phyloP scores from a whole-genome alignment of 2,113 vertebrate genomes.

The Parus major region DNA sequence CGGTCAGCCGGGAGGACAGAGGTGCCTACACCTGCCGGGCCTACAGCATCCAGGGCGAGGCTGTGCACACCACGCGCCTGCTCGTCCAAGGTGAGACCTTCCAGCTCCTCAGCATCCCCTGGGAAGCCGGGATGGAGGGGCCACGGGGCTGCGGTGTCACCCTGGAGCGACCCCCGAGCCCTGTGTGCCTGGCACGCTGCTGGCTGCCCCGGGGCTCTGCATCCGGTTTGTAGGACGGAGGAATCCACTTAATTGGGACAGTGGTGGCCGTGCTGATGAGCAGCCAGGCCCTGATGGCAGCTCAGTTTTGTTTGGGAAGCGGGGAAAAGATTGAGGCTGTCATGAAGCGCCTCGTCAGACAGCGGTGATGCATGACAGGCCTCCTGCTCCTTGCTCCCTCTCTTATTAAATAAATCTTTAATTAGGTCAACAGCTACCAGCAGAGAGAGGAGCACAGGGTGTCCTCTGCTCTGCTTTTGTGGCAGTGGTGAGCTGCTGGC shows the following conservation, averaged over 20 bases:
- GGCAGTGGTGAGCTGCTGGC: not conserved
- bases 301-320: not conserved
- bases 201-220: not conserved
- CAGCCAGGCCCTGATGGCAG: not conserved
- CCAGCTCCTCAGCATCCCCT: not conserved
- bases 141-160: not conserved
- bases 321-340: slow-evolving; percentile 14
- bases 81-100: slow-evolving; percentile 90
- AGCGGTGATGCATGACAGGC: not conserved
- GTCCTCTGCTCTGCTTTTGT: not conserved
- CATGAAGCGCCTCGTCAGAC: slow-evolving; percentile 11
- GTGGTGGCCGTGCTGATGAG: not conserved
- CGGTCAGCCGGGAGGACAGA: slow-evolving; percentile 89
- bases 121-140: not conserved
- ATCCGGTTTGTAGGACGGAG: not conserved
- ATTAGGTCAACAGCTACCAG: slow-evolving; percentile 36
- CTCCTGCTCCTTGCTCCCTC: slow-evolving; percentile 9
- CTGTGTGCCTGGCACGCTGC: not conserved
- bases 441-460: not conserved
- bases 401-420: slow-evolving; percentile 47
- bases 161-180: fast-evolving
- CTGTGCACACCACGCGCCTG: slow-evolving; percentile 93
- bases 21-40: slow-evolving; percentile 96
- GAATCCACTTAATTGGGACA: not conserved
- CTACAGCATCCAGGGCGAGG: slow-evolving; percentile 96